phyloP scores from a whole-genome alignment of 2,888 invertebrate species.

The Drosophila siamana region DNA sequence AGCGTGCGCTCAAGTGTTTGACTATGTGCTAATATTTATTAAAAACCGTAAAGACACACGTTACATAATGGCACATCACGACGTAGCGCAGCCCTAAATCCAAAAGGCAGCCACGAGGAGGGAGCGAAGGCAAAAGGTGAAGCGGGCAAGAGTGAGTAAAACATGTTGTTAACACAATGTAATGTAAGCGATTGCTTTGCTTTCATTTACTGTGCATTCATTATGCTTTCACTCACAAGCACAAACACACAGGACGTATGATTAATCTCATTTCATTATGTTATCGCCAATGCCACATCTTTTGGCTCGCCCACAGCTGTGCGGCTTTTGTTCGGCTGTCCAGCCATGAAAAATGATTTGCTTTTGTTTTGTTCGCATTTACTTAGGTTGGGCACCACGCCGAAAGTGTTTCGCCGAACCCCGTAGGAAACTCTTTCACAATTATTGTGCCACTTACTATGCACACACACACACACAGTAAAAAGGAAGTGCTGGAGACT shows the following conservation, averaged over 20 bases:
- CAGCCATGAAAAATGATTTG: constrained; percentile 73
- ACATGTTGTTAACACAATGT: constrained; percentile 63
- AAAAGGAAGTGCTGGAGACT: not conserved
- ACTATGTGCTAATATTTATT: constrained; percentile 81
- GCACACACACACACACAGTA: not conserved
- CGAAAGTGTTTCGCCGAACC: not conserved
- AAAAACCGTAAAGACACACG: constrained; percentile 60
- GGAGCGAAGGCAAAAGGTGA: not conserved
- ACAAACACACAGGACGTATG: constrained; percentile 71
- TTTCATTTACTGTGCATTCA: constrained; percentile 58
- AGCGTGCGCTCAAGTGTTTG: constrained; percentile 75
- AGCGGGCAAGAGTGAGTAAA: constrained; percentile 24
- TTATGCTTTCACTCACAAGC: constrained; percentile 43
- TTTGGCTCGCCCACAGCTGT: constrained; percentile 44
- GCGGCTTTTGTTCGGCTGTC: constrained; percentile 54
- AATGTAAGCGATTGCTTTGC: constrained; percentile 51
- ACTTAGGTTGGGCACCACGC: constrained; percentile 21
- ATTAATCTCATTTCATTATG: constrained; percentile 78
- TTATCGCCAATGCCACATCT: constrained; percentile 62
- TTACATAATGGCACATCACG: constrained; percentile 60
- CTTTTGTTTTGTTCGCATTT: constrained; percentile 60
- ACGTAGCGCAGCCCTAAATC: constrained; percentile 51
- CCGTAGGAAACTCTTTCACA: constrained; percentile 44
- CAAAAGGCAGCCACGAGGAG: constrained; percentile 20
- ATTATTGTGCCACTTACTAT: constrained; percentile 20